These are phyloP conservation scores for Alces alces DNA, from an alignment of 2,113 vertebrate genomes.

Conservation along the genomic window DNA sequence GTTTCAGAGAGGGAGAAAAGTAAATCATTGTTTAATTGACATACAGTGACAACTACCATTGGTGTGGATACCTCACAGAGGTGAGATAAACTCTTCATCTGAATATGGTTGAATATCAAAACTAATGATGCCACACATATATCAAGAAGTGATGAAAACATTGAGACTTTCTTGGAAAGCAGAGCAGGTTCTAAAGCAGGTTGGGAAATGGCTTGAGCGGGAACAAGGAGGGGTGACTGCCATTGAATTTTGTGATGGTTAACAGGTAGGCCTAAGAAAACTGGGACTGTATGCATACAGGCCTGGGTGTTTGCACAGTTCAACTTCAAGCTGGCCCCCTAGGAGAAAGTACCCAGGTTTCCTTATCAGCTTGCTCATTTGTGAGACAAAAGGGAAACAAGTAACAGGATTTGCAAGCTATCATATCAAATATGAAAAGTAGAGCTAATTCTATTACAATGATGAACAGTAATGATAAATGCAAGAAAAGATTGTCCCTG, in stretches of 20 bases:
- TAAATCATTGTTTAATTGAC: background rate
- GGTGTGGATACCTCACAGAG: background rate
- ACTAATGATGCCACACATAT: background rate
- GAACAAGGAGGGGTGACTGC: too few species aligned
- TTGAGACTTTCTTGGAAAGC: background rate
- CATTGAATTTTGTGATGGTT: background rate
- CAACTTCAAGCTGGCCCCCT: background rate
- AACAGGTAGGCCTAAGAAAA: background rate
- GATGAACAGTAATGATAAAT: background rate
- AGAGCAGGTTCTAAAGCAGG: background rate
- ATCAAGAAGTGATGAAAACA: background rate
- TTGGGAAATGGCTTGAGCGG: background rate
- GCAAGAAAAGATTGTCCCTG: background rate
- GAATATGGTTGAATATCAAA: background rate
- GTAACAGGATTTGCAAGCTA: background rate
- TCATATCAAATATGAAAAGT: background rate
- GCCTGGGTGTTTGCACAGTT: background rate
- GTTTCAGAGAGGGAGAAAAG: background rate
- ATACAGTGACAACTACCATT: background rate
- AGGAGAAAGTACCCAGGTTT: background rate
- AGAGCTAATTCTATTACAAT: background rate
- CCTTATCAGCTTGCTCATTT: background rate
- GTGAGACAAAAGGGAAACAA: background rate
- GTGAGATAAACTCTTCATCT: background rate
- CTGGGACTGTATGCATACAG: accelerated